These are phyloP conservation scores for Rhinolophus sinicus DNA, from an alignment of 2,113 vertebrate genomes.

Conservation along the genomic window DNA sequence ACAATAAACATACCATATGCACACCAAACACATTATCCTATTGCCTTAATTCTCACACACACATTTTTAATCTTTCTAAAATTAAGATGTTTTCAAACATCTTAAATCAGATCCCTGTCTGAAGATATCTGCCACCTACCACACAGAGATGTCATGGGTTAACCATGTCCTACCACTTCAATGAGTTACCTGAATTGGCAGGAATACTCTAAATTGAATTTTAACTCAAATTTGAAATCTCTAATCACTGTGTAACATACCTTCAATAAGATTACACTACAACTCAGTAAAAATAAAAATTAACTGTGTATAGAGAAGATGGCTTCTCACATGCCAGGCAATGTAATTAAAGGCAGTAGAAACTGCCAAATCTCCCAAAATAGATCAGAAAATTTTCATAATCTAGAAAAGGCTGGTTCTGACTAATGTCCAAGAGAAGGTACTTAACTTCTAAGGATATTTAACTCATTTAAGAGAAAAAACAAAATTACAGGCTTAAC, in stretches of 20 bases:
- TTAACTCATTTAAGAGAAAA: not conserved
- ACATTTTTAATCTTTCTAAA: slow-evolving; percentile 51
- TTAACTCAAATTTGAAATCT: slow-evolving; percentile 45
- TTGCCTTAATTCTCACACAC: slow-evolving; percentile 9
- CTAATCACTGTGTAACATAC: slow-evolving; percentile 10
- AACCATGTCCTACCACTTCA: slow-evolving; percentile 6
- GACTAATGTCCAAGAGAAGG: not conserved
- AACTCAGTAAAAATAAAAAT: slow-evolving; percentile 45
- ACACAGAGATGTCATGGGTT: not conserved
- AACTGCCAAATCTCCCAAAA: slow-evolving; percentile 33
- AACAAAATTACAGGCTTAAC: slow-evolving; percentile 31
- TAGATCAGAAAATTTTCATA: not conserved
- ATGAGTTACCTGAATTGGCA: not conserved
- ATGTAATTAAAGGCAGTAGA: slow-evolving; percentile 5
- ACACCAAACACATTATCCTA: not conserved
- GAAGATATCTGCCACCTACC: not conserved
- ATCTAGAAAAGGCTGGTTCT: slow-evolving; percentile 9
- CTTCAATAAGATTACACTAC: not conserved
- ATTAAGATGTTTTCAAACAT: not conserved
- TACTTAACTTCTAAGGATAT: slow-evolving; percentile 23
- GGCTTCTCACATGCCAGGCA: not conserved
- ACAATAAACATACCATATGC: slow-evolving; percentile 1
- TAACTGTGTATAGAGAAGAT: slow-evolving; percentile 19
- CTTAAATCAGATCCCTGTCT: not conserved
- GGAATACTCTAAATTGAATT: not conserved